Evolutionary conservation across 2,888 invertebrate species (phyloP), one percentile per base, ranked within the genome.

Genomic region (Lissocephala sabroskyi): DNA sequence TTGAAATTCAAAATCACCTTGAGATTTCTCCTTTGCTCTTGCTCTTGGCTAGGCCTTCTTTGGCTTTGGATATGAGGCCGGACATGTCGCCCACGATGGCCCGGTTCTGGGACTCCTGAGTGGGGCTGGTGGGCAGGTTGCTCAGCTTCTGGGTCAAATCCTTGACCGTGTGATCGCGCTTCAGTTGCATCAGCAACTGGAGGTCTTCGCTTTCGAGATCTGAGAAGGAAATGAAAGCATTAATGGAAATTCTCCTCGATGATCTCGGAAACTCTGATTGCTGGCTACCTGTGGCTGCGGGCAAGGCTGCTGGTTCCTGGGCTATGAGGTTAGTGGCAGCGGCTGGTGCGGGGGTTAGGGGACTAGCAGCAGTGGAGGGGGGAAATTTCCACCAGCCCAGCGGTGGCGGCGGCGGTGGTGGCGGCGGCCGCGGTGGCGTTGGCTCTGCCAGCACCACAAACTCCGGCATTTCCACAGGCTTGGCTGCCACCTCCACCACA

Each of bases 1-100:
- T 65, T 47, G 17, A 32, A 35, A 35, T 29, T 26, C 0, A 39
- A 49, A 56, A 71, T 76, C 54, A 84, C 84, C 84, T 80, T 45
- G 84, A 83, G 56, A 86, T 82, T 67, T 87, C 87, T 81, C 88
- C 91, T 85, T 93, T 93, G 56, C 92, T 93, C 82, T 94, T 93
- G 50, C 93, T 93, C 84, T 93, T 94, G 13, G 93, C 93, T 73
- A 96, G 86, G 67, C 94, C 96, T 84, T 95, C 94, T 87, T 96
- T 97, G 79, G 96, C 96, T 86, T 96, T 95, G 44, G 92, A 94
- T 62, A 97, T 95, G 64, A 97, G 88, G 39, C 96, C 96, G 50
- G 92, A 91, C 91, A 95, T 92, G 75, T 95, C 93, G 35, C 92
- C 92, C 36, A 82, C 82, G 52, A 93, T 91, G 82, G 65, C 59